Conservation (phyloP, 92 coral and sea anemone species). For the Bergia puertoricense region DNA sequence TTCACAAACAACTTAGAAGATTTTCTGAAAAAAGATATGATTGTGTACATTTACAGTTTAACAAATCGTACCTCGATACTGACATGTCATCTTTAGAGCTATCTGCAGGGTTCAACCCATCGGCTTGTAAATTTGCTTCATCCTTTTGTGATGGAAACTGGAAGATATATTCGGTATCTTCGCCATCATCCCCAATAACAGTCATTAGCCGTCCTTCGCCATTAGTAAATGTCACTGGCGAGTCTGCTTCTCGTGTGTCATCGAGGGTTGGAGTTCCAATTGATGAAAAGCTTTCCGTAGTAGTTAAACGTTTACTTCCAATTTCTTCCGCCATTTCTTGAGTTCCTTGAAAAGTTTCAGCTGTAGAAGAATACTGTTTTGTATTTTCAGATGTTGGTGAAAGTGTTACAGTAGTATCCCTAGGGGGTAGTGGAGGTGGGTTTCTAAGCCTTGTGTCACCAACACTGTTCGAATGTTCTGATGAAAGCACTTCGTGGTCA, state of each 20-base stretch:
- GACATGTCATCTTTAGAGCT: conserved; percentile 72
- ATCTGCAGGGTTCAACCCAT: conserved; percentile 53
- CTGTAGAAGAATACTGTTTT: background rate
- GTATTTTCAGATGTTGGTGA: background rate
- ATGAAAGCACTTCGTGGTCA: background rate
- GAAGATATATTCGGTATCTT: conserved; percentile 12
- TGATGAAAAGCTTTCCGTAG: background rate
- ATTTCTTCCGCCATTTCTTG: background rate
- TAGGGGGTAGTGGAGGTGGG: conserved; percentile 17
- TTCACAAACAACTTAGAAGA: too few relatives aligned
- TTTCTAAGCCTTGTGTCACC: background rate
- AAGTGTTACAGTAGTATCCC: background rate
- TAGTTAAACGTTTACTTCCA: background rate
- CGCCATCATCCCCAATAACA: background rate
- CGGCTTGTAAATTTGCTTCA: conserved; percentile 12
- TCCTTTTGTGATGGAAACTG: conserved; percentile 3
- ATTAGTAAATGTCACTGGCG: background rate
- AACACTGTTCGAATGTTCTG: conserved; percentile 5
- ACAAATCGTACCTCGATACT: conserved; percentile 77
- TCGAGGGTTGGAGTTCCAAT: background rate
- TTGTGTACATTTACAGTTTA: background rate
- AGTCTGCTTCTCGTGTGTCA: background rate
- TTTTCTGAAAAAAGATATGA: too few relatives aligned
- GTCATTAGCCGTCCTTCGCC: background rate
- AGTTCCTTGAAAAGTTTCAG: background rate